phyloP scores from a whole-genome alignment of 2,797 vertebrate species.

The Antennarius maculatus region DNA sequence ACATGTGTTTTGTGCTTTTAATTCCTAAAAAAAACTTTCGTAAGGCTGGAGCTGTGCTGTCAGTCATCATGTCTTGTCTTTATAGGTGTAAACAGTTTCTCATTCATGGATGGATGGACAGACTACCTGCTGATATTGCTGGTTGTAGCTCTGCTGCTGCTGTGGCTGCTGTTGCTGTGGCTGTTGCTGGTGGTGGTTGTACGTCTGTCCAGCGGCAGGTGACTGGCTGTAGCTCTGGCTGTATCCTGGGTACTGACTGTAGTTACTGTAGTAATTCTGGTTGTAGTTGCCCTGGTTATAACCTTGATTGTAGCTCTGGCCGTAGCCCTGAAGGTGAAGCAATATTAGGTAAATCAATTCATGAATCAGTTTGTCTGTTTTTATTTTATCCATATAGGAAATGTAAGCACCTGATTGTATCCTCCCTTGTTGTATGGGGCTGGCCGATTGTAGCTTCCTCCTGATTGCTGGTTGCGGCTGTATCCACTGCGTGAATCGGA shows the following conservation, averaged over 20 bases:
- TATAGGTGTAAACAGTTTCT: neutral
- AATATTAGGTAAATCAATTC: neutral
- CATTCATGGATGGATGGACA: neutral
- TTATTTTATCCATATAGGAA: neutral
- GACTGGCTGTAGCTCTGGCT: constrained; percentile 85
- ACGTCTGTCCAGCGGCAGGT: constrained; percentile 74
- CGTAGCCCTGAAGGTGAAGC: constrained; percentile 73
- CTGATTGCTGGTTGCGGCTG: constrained; percentile 77
- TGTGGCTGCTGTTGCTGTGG: constrained; percentile 24
- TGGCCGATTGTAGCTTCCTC: constrained; percentile 77
- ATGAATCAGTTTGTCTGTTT: fast-evolving
- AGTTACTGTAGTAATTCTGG: constrained; percentile 88
- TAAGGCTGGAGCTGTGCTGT: too few relatives aligned
- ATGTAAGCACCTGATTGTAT: constrained; percentile 75
- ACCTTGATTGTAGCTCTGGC: constrained; percentile 79
- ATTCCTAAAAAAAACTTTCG: too few relatives aligned
- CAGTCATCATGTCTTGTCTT: too few relatives aligned
- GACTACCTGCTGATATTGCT: constrained; percentile 91
- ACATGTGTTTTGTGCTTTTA: too few relatives aligned
- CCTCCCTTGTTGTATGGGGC: constrained; percentile 77
- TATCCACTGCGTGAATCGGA: constrained; percentile 84
- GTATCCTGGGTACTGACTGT: constrained; percentile 86
- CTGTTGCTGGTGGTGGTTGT: constrained; percentile 82
- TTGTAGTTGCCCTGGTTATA: constrained; percentile 87
- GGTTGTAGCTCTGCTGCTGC: constrained; percentile 86